phyloP scores from a whole-genome alignment of 2,797 vertebrate species.

The Rhincodon typus region DNA sequence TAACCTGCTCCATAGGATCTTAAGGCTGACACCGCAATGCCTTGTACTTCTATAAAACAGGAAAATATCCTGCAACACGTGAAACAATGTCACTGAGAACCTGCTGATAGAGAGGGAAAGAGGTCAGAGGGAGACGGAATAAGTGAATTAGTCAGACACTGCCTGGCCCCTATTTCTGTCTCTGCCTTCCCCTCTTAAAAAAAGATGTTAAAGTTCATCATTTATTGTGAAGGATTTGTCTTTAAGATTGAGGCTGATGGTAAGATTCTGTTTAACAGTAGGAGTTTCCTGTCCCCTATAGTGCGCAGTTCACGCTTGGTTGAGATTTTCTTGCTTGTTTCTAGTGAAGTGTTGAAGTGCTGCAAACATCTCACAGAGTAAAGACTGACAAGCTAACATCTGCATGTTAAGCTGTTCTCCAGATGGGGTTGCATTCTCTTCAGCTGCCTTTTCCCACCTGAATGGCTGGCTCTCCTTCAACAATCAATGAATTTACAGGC shows the following conservation, averaged over 20 bases:
- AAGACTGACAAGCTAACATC: constrained; percentile 40
- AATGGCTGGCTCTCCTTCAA: constrained; percentile 28
- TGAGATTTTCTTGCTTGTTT: constrained; percentile 31
- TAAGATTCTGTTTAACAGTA: neutral
- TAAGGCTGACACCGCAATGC: no score
- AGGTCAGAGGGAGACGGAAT: no score
- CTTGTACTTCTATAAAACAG: neutral
- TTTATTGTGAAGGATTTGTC: neutral
- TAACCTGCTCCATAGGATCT: neutral
- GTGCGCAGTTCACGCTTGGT: neutral
- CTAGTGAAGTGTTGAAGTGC: constrained; percentile 33
- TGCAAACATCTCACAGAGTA: constrained; percentile 38
- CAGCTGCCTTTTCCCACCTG: constrained; percentile 22
- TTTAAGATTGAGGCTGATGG: neutral
- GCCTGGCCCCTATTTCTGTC: neutral
- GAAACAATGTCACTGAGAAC: neutral
- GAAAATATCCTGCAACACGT: neutral
- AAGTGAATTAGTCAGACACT: neutral
- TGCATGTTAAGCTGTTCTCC: constrained; percentile 40
- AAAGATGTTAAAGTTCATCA: neutral
- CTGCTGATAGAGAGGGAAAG: neutral
- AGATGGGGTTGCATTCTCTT: constrained; percentile 39
- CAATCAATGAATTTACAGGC: constrained; percentile 12
- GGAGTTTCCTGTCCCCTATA: neutral
- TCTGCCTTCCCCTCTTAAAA: neutral